Evolutionary conservation across 1,140 invertebrate species (phyloP), one percentile per base, ranked within the genome.

Genomic region (Scylla paramamosain): DNA sequence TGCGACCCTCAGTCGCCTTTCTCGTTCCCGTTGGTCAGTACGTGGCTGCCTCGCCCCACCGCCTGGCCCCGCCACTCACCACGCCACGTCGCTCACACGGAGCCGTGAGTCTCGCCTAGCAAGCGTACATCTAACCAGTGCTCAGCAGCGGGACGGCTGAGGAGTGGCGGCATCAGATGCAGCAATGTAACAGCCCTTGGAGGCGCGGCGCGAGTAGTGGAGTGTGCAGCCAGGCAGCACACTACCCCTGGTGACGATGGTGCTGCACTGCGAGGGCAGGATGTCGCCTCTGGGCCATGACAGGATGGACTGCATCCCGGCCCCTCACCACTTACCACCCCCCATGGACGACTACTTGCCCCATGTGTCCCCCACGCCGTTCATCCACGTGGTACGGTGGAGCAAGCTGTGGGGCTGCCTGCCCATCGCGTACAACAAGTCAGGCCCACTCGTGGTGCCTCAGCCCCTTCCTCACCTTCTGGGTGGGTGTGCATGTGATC

Each of bases 321-420:
- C 91, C 8, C 67, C 16, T 25, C 0, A 25, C 20, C 31, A 31
- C 12, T 28, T 89, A 4, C 88, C 52, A n/a, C 87, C 48, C 1
- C 87, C 83, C 16, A 12, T 93, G 1, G 92, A 91, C 14, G 87
- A 91, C 45, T 93, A 93, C 84, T 32, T 46, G 3, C 25, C 67
- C 6, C 88, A 95, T 0, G 59, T 95, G 3, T 84, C 89, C 46
- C 96, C 96, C 28, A 96, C 96, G 31, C 96, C 96, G 31, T 96
- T 95, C 95, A 91, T 96, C 28, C 96, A 96, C 92, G 95, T 96
- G 32, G 95, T 96, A 12, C 95, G 96, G 0, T 96, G 96, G 96
- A 95, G 94, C 87, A 96, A 96, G 77, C 82, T 96, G 29, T 96
- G 96, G 96, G 96, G 96, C 25, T 96, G 95, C 86, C 83, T 96